Evolutionary conservation across 2,113 vertebrate genomes (phyloP), one percentile per base, ranked within the genome.

Genomic region (Taxidea taxus): DNA sequence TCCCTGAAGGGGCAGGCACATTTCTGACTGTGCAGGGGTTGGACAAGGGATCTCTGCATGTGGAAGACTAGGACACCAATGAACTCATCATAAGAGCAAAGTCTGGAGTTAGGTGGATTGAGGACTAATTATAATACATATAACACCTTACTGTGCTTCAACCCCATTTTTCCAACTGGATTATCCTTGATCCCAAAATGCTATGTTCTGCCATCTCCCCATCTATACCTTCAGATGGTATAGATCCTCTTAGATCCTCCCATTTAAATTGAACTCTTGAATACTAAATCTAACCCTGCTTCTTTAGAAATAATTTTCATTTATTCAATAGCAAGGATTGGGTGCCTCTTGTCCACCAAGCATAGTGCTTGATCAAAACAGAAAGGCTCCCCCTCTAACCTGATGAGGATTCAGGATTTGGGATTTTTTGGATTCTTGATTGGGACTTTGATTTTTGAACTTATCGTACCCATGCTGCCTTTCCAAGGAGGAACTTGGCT

Each of bases 401-500:
- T n/a, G 7, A 34, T 34, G 20, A 64, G 23, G 34, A 34, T 51
- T 56, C 89, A 94, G 72, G 72, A 47, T 39, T 80, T 83, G 47
- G 27, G 18, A 34, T 58, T 31, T 54, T 18, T 54, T 54, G 23
- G 27, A n/a, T 51, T 56, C 89, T 95, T 64, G 72, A 47, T 37
- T 75, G 51, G 51, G 44, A 42, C 77, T 83, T 58, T 80, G 83
- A 70, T 39, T 77, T 87, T 87, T 77, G 60, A 91, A 87, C 37
- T 80, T 70, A 9, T 0, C 82, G 51, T 51, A 77, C 25, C 29
- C 15, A 16, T 20, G 47, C 60, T 96, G 95, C 92, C 92, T 91
- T 90, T 91, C 82, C 94, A 81, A 91, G 70, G 84, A 95, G 84
- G 74, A 93, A 87, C 31, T 44, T 85, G 90, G 72, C 72, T 75